Evolutionary conservation across 2,888 invertebrate genomes (phyloP).

Genomic region (Apamea monoglypha): DNA sequence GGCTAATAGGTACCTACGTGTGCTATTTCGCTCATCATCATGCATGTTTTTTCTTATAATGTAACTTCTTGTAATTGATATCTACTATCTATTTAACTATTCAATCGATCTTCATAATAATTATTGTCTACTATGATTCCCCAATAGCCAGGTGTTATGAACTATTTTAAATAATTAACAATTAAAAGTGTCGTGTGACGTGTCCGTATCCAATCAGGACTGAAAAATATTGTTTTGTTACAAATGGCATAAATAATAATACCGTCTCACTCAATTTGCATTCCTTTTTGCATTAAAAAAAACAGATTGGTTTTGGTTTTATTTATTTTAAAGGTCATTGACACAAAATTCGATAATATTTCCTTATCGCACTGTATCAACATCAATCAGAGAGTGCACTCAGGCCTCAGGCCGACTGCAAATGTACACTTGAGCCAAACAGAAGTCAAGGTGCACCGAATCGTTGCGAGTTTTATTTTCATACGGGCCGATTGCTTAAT

Average conservation of each 20-base stretch:
- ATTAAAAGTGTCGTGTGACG: background rate
- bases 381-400: conserved; percentile 46
- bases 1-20: background rate
- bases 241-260: background rate
- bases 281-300: background rate
- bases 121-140: background rate
- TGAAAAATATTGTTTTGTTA: conserved; percentile 7
- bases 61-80: background rate
- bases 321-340: conserved; percentile 44
- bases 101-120: background rate
- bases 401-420: conserved; percentile 34
- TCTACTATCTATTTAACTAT: background rate
- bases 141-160: conserved; percentile 8
- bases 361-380: conserved; percentile 54
- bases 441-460: conserved; percentile 67
- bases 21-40: conserved; percentile 5
- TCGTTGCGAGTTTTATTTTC: conserved; percentile 73
- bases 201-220: background rate
- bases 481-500: conserved; percentile 74
- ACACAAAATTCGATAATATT: conserved; percentile 36
- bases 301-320: background rate
- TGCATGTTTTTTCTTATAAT: background rate
- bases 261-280: background rate
- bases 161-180: conserved; percentile 30
- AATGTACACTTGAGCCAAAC: conserved; percentile 58